Percentiles rank a stretch among this genome's conserved stretches.
phyloP scores from a whole-genome alignment of 2,888 invertebrate genomes.

The Chrysodeixis includens region DNA sequence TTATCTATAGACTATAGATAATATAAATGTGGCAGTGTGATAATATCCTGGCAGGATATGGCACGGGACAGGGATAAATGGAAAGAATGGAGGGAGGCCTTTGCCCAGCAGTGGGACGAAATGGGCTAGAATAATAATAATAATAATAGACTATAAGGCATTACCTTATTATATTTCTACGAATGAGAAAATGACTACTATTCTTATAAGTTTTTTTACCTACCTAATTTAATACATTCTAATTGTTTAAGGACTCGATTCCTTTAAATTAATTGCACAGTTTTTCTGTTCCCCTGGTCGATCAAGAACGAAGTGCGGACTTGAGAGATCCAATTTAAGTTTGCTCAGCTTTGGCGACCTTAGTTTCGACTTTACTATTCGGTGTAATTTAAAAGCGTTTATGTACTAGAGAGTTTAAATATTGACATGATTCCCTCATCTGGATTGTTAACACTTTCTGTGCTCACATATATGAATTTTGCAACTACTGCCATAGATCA shows the following conservation, averaged over 20 bases:
- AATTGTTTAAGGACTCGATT: background rate
- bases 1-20: no score
- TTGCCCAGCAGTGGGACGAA: no score
- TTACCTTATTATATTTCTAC: background rate
- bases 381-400: slow-evolving; percentile 47
- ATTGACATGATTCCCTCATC: background rate
- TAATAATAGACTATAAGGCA: no score
- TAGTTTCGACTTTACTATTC: slow-evolving; percentile 52
- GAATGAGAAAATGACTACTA: background rate
- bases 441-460: background rate
- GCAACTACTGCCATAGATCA: no score
- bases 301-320: slow-evolving; percentile 52
- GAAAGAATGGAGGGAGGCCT: no score
- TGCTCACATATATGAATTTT: no score
- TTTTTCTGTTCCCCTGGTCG: slow-evolving; percentile 63
- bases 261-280: slow-evolving; percentile 65
- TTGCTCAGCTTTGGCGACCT: slow-evolving; percentile 75
- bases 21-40: no score
- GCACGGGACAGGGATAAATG: no score
- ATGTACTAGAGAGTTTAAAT: background rate
- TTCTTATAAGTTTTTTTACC: background rate
- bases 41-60: no score
- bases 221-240: background rate
- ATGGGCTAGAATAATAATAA: no score
- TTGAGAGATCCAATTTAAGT: slow-evolving; percentile 80